Conservation (phyloP, 2,888 invertebrate species). For the Lordiphosa fenestrarum region DNA sequence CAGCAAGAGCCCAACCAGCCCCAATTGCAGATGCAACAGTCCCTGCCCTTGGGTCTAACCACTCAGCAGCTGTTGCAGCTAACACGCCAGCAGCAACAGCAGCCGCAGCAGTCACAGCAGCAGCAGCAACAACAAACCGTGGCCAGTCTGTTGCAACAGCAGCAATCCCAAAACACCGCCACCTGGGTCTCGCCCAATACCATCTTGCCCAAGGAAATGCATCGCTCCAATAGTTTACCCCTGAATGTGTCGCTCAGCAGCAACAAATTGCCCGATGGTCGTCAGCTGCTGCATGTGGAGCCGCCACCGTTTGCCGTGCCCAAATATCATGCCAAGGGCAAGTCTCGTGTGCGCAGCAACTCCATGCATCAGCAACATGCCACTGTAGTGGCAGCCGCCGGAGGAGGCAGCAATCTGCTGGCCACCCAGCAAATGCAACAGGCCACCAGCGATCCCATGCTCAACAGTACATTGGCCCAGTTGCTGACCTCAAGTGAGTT, state of each 20-base stretch:
- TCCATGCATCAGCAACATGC: slow-evolving; percentile 78
- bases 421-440: slow-evolving; percentile 83
- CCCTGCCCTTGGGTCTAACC: slow-evolving; percentile 53
- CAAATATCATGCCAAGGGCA: slow-evolving; percentile 76
- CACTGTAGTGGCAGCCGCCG: slow-evolving; percentile 49
- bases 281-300: slow-evolving; percentile 19
- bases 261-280: slow-evolving; percentile 68
- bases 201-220: slow-evolving; percentile 81
- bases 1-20: slow-evolving; percentile 59
- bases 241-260: slow-evolving; percentile 82
- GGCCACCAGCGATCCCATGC: slow-evolving; percentile 88
- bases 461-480: slow-evolving; percentile 90
- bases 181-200: slow-evolving; percentile 57
- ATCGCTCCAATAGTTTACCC: slow-evolving; percentile 84
- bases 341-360: slow-evolving; percentile 78
- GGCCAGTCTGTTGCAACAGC: slow-evolving; percentile 41
- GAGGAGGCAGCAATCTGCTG: slow-evolving; percentile 53
- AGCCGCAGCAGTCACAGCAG: slow-evolving; percentile 53
- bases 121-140: slow-evolving; percentile 62
- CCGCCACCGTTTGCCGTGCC: slow-evolving; percentile 79
- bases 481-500: slow-evolving; percentile 83
- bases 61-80: slow-evolving; percentile 58
- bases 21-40: slow-evolving; percentile 54
- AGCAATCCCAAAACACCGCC: slow-evolving; percentile 50
- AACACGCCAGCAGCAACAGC: slow-evolving; percentile 66